phyloP scores from a whole-genome alignment of 2,888 invertebrate genomes.

The Papilio protenor region DNA sequence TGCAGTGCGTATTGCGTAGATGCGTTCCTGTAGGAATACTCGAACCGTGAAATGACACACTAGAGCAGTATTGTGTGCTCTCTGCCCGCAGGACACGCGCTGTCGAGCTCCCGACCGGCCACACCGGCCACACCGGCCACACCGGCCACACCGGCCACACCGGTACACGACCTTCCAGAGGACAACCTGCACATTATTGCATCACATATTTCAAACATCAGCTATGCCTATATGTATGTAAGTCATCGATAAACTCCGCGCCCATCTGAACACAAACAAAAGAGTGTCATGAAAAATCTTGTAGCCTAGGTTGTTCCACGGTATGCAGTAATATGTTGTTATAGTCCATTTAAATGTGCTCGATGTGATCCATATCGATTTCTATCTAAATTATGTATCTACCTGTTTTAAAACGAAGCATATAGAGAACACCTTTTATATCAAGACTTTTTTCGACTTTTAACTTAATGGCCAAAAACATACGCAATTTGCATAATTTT shows the following conservation, averaged over 20 bases:
- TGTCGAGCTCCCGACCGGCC: neutral
- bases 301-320: neutral
- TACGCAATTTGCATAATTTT: neutral
- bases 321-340: neutral
- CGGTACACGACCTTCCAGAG: conserved; percentile 18
- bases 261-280: neutral
- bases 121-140: conserved; percentile 17
- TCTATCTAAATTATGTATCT: too few relatives aligned
- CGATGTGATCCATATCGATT: neutral
- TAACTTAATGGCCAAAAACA: neutral
- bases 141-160: conserved; percentile 6
- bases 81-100: conserved; percentile 16
- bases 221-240: too few relatives aligned
- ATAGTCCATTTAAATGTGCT: neutral
- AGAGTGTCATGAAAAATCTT: neutral
- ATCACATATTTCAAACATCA: neutral
- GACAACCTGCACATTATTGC: conserved; percentile 8
- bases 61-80: neutral
- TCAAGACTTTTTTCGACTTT: neutral
- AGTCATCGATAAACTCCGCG: neutral
- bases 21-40: neutral
- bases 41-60: neutral
- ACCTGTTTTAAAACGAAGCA: too few relatives aligned
- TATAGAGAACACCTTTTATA: neutral
- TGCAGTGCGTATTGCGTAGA: neutral